Evolutionary conservation across 2,797 vertebrate genomes (phyloP).

Genomic region (Characodon lateralis): DNA sequence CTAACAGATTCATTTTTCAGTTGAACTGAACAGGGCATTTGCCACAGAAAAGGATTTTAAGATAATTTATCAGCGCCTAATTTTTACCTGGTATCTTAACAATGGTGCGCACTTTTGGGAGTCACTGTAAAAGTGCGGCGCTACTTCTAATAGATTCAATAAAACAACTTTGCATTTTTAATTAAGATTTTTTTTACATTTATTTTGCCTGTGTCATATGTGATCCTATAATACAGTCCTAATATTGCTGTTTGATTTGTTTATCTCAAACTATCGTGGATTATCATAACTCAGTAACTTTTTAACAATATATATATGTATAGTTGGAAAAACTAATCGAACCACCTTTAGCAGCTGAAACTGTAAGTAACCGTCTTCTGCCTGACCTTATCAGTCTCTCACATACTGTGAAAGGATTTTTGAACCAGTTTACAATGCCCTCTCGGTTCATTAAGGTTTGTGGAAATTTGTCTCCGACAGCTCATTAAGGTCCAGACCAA

Average conservation of each 20-base stretch:
- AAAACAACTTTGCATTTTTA: background rate
- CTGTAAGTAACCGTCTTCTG: background rate
- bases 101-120: background rate
- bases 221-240: too few species aligned
- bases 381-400: background rate
- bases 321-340: background rate
- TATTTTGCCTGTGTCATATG: too few species aligned
- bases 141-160: background rate
- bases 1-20: background rate
- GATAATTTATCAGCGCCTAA: background rate
- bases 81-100: background rate
- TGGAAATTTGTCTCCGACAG: background rate
- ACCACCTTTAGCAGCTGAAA: background rate
- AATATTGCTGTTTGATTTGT: background rate
- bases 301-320: too few species aligned
- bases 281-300: background rate
- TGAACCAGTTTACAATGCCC: background rate
- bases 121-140: background rate
- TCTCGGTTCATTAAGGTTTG: slow-evolving; percentile 1
- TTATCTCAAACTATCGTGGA: background rate
- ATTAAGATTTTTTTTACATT: too few species aligned
- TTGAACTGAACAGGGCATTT: background rate
- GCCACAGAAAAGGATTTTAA: background rate
- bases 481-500: slow-evolving; percentile 2
- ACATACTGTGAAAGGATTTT: background rate